Base-by-base conservation (phyloP, 2,888 invertebrate species). In the Phengaris alcon region DNA sequence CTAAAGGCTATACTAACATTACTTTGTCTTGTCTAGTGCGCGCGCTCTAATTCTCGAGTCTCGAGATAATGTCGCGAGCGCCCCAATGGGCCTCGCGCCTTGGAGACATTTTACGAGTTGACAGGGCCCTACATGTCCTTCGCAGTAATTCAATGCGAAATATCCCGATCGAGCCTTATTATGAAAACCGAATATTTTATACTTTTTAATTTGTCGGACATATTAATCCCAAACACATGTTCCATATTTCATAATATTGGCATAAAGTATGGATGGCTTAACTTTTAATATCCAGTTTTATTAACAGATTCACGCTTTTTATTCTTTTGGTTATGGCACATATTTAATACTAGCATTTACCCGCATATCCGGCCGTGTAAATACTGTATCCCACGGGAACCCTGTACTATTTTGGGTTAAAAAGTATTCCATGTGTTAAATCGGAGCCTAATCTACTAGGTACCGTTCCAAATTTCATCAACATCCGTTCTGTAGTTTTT, bases 221-320 rank as follows among this genome's bases (percentile, higher is more conserved):
- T 48, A 52, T 70, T 70, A 70, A 48, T 72, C 54, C 51, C 72
- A 72, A 35, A 54, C 54, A 52, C 35, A 35, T 52, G 70, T 70
- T 70, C 70, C 48, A 72, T 72, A 72, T 52, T 52, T 52, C 54
- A 72, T 51, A 70, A 70, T 52, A 52, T 52, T 72, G 72, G 52
- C 54, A 44, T 44, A 64, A 64, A 35, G 72, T 54, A 54, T 22
- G 72, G 51, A 54, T 5, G 72, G 72, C 54, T 72, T 72, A 72
- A 72, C 72, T 72, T 72, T 72, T 70, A 70, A 70, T 70, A 70
- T 51, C 22, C 64, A 64, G 64, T 64, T 70, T 70, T 51, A 70
- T 70, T 70, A 51, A 70, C 69, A 70, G 48, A 9, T 22, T 70
- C 9, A 51, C 48, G 6, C 22, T 0, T 13, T 70, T 52, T 52